Base-by-base conservation (phyloP, 2,888 invertebrate species). In the Trachelus tabidus region DNA sequence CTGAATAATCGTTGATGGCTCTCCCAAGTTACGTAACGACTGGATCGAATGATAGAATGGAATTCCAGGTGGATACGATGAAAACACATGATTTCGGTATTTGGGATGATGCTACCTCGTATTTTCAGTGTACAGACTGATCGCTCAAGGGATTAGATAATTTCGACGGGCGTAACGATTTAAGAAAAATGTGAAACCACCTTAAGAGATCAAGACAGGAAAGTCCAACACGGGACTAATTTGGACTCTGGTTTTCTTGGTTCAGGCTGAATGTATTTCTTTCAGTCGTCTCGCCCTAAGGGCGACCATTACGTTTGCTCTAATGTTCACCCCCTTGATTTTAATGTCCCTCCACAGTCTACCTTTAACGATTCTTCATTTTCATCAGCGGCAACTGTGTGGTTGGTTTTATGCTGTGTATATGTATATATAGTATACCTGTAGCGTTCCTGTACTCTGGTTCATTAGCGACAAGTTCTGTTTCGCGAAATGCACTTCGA, bases 341-440 rank as follows among this genome's bases (percentile, higher is more conserved):
- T 89, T 89, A 89, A 85, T 87, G 84, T 83, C 82, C 82, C 83
- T 86, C 84, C 80, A 73, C 80, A 81, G 83, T 80, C 82, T 76
- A 74, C 83, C 84, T 83, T 89, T 89, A 87, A 89, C 85, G 88
- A 87, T 87, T 87, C 85, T 86, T 87, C 87, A 83, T 86, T 87
- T 86, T 86, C 87, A 87, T 87, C 83, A 85, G 83, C 80, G 33
- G 71, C 33, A 12, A 33, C 33, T 12, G 71, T 71, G 31, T 23
- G n/a, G 71, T 15, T 31, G 34, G 3, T 12, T 71, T 33, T 34
- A 34, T 31, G 2, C 71, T 3, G 30, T 81, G 85, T 83, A 84
- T 82, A 83, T 11, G 1, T 11, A 34, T 11, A 11, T 34, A 34
- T 35, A 35, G 3, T 35, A 35, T 3, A 35, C 12, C 35, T 12